Evolutionary conservation across 2,797 vertebrate genomes (phyloP).

Genomic region (Gymnothorax reevesii): DNA sequence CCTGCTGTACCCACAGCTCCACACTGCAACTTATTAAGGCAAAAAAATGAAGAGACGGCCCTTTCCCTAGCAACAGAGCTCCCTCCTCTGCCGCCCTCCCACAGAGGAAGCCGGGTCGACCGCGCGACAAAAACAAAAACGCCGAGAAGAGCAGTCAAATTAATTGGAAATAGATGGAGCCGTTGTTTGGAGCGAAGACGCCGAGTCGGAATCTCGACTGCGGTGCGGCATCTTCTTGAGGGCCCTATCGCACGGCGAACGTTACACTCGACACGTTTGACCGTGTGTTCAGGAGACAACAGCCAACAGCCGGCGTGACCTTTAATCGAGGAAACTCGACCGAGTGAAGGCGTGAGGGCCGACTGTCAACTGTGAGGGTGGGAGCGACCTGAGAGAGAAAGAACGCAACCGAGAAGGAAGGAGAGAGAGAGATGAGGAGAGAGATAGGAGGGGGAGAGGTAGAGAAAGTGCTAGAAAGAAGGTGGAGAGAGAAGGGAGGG

Average conservation of each 20-base stretch:
- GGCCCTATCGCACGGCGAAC: constrained; percentile 51
- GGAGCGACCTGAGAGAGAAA: background rate
- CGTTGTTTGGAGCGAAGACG: constrained; percentile 65
- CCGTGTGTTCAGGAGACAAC: constrained; percentile 5
- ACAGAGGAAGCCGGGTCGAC: constrained; percentile 41
- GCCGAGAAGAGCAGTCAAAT: constrained; percentile 57
- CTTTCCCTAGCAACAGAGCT: constrained; percentile 15
- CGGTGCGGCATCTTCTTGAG: constrained; percentile 26
- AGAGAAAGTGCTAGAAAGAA: too few species aligned
- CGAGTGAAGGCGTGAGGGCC: background rate
- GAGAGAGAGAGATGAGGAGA: background rate
- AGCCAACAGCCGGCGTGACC: background rate
- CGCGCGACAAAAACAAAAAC: constrained; percentile 40
- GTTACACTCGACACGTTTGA: constrained; percentile 46
- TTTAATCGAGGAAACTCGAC: background rate
- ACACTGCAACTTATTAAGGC: background rate
- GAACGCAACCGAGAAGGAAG: background rate
- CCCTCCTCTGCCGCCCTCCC: constrained; percentile 11
- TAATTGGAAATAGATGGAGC: constrained; percentile 69
- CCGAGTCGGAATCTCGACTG: constrained; percentile 63
- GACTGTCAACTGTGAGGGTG: background rate
- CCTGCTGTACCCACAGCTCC: background rate
- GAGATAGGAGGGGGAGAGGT: too few species aligned
- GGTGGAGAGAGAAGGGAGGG: too few species aligned
- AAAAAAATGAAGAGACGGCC: background rate